Evolutionary conservation across 37 sponge, comb jelly and placozoan species (phyloP).

Genomic region (Halisarca cf. caerulea): DNA sequence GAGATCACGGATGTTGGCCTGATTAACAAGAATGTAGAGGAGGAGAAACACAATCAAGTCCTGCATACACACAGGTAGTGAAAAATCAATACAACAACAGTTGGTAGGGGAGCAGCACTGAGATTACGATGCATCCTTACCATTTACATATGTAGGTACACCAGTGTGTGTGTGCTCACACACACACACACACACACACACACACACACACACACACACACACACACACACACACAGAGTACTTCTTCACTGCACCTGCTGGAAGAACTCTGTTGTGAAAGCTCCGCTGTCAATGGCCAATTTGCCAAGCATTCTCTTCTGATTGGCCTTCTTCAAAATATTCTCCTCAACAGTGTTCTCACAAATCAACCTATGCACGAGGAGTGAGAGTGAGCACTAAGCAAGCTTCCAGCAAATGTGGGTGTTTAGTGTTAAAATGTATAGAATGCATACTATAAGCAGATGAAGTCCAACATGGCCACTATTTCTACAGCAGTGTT

Average conservation of each 20-base stretch:
- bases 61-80: no score
- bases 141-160: constrained; percentile 11
- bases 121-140: background rate
- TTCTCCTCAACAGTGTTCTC: constrained; percentile 96
- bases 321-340: constrained; percentile 98
- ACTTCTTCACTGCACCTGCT: constrained; percentile 81
- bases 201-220: no score
- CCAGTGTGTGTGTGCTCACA: no score
- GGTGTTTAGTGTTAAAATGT: background rate
- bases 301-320: constrained; percentile 92
- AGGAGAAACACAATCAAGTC: no score
- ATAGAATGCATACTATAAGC: background rate
- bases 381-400: background rate
- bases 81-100: no score
- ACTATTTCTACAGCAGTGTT: no score
- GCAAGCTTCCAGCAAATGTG: background rate
- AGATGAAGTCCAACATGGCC: background rate
- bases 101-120: background rate
- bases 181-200: no score
- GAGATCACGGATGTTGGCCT: no score
- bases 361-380: constrained; percentile 72
- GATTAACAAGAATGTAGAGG: no score
- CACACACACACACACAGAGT: no score
- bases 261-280: constrained; percentile 97
- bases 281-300: constrained; percentile 97